Conservation (phyloP, 2,797 vertebrate species). For the Thripadectes ignobilis region DNA sequence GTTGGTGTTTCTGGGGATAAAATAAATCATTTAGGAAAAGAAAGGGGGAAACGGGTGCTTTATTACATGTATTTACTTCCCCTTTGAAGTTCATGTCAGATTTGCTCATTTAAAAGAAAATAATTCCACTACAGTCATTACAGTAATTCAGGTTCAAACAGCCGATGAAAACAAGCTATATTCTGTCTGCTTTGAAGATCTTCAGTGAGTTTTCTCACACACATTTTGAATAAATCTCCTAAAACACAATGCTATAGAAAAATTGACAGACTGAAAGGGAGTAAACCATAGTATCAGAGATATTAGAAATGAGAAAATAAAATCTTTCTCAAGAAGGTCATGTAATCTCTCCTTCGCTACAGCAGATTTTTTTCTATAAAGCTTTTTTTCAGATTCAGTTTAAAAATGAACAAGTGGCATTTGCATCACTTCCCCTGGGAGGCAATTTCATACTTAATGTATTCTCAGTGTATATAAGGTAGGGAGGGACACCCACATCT, state of each 20-base stretch:
- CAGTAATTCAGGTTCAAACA: constrained; percentile 71
- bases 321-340: constrained; percentile 44
- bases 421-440: constrained; percentile 50
- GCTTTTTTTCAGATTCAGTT: constrained; percentile 33
- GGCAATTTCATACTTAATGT: constrained; percentile 57
- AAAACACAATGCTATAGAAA: constrained; percentile 27
- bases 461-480: constrained; percentile 43
- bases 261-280: constrained; percentile 6
- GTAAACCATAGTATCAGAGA: constrained; percentile 10
- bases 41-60: constrained; percentile 22
- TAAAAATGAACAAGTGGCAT: constrained; percentile 57
- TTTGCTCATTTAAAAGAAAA: constrained; percentile 69
- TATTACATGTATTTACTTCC: constrained; percentile 71
- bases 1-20: constrained; percentile 57
- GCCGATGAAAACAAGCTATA: constrained; percentile 46
- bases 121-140: constrained; percentile 71
- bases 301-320: constrained; percentile 34
- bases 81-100: constrained; percentile 68
- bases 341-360: background rate
- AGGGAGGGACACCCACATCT: constrained; percentile 58
- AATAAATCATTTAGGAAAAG: constrained; percentile 65
- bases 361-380: background rate
- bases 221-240: constrained; percentile 61
- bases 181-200: constrained; percentile 66
- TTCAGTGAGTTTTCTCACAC: constrained; percentile 38